Base-by-base conservation (phyloP, 2,888 invertebrate species). In the Carpatolechia fugitivella region DNA sequence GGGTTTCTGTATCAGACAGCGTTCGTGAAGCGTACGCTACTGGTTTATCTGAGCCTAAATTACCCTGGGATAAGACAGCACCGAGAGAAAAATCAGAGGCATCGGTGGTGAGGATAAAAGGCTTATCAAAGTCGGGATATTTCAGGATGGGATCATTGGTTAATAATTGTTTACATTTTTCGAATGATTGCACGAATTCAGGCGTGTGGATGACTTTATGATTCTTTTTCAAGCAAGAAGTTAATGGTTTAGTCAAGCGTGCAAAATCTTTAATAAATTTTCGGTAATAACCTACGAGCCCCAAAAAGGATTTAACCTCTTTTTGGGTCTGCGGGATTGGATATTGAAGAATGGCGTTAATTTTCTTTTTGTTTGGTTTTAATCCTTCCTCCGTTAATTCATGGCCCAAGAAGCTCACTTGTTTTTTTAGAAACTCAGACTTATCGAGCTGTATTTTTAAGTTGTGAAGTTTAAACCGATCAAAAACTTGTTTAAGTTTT, bases 201-300 rank as follows among this genome's bases (percentile, higher is more conserved):
- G 58, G 52, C 4, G 36, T 2, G 65, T 65, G 67, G 0, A 63
- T 55, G 24, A 70, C 66, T 14, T 60, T 29, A 4, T 14, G 30
- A 16, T 64, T 64, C 20, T 70, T 68, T 53, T 63, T 65, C 1
- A 66, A 29, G 1, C 67, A 59, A 5, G 1, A 11, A 0, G 67
- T 65, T 1, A 68, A 51, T 1, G 68, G 62, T 55, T 69, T 66
- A 0, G 74, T 63, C 1, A 69, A 54, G 48, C 68, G 63, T 0
- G 73, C 60, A 52, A 76, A 80, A 8, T 74, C 55, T 24, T 59
- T 50, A 0, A 83, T 80, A 53, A 80, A 83, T 35, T 72, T 62
- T 10, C 79, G 51, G 48, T 81, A 80, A 56, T 79, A 81, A 0
- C 74, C 72, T 0, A 66, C 58, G 7, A 82, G 50, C 3, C 79